Evolutionary conservation across 2,113 vertebrate genomes (phyloP), one percentile per base, ranked within the genome.

Genomic region (Bufo bufo): DNA sequence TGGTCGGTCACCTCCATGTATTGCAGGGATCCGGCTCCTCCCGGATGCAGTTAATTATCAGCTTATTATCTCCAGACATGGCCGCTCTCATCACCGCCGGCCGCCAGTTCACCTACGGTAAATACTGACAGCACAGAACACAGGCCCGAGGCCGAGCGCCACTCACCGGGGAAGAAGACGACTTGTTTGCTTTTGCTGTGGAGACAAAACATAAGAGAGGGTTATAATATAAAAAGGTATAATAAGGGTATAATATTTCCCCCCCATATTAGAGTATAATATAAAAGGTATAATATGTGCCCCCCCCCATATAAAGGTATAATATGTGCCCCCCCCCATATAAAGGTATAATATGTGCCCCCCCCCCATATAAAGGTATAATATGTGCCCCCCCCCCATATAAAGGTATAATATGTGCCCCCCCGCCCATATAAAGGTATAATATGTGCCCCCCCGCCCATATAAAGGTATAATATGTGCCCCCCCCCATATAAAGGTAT

Each of bases 171-270:
- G 54, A 75, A 82, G 86, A 87, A 87, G 17, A 87, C 79, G 3
- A 87, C 86, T 56, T 87, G 86, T 49, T 87, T 87, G 86, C 17
- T 87, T 59, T 87, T 87, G 58, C 86, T 87, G 86, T n/a, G 52
- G 61, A 87, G 56, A 74, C 9, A 87, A 6, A 75, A n/a, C 9
- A 77, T 17, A 7, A 20, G 14, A 61, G 0, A 1, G 10, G 8
- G n/a, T 85, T 59, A 85, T 10, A 52, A n/a, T 58, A 3, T 52
- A 47, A 4, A n/a, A 54, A 7, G 16, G 23, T 14, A 71, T 61
- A 80, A 54, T 20, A 10, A 54, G n/a, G 10, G 47, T 33, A 33
- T 33, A 33, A 10, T 43, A 33, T 45, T 12, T 13, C 71, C 72
- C 33, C 33, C 6, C 13, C 17, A 33, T 9, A 5, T 1, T 3